These are phyloP conservation scores for Bombylius major DNA, from an alignment of 2,888 invertebrate genomes.

Conservation along the genomic window DNA sequence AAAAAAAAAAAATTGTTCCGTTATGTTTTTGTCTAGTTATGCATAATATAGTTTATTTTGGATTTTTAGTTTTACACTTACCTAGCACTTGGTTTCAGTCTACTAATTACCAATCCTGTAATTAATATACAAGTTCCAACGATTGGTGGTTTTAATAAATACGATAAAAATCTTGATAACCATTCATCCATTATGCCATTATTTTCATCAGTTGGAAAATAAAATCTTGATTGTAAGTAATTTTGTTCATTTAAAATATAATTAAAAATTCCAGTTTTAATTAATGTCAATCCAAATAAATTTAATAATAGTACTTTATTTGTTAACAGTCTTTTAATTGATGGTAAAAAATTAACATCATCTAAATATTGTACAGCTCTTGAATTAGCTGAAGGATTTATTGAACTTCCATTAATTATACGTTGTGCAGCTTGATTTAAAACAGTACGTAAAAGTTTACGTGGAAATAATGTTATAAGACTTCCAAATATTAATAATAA, in stretches of 20 bases:
- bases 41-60: too few species aligned
- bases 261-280: slow-evolving; percentile 42
- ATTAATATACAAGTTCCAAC: slow-evolving; percentile 41
- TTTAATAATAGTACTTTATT: slow-evolving; percentile 45
- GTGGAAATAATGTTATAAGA: slow-evolving; percentile 44
- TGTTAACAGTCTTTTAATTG: slow-evolving; percentile 39
- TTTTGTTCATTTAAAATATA: slow-evolving; percentile 42
- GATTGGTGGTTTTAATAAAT: slow-evolving; percentile 44
- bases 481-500: slow-evolving; percentile 38
- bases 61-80: slow-evolving; percentile 13
- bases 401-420: slow-evolving; percentile 37
- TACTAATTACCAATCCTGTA: slow-evolving; percentile 43
- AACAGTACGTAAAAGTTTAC: slow-evolving; percentile 40
- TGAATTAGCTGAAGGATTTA: slow-evolving; percentile 18
- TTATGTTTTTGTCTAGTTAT: too few species aligned
- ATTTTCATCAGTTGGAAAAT: slow-evolving; percentile 39
- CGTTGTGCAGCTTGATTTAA: slow-evolving; percentile 44
- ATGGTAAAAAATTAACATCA: slow-evolving; percentile 37
- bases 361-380: slow-evolving; percentile 29
- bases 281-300: slow-evolving; percentile 38
- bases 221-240: slow-evolving; percentile 46
- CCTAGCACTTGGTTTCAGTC: slow-evolving; percentile 39
- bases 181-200: slow-evolving; percentile 44
- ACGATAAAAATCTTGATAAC: slow-evolving; percentile 39
- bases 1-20: background rate